phyloP scores from a whole-genome alignment of 2,888 invertebrate species.

The Caenorhabditis macrosperma region DNA sequence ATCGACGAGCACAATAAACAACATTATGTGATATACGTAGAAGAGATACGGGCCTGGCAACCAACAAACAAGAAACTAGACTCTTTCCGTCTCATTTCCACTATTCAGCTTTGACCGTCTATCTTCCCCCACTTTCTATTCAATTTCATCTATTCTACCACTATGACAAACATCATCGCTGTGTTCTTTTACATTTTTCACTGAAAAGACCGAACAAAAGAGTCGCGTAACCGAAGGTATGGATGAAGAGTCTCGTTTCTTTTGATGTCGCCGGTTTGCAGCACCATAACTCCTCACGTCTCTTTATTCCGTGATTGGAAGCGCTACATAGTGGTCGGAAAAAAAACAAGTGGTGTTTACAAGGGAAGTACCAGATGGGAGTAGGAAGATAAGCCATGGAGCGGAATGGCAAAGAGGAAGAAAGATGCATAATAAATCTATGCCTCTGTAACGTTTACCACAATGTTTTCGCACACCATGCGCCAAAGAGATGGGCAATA shows the following conservation, averaged over 20 bases:
- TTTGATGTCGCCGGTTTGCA: slow-evolving; percentile 6
- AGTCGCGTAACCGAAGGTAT: slow-evolving; percentile 3
- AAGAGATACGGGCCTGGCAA: not conserved
- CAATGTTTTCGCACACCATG: slow-evolving; percentile 19
- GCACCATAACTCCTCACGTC: not conserved
- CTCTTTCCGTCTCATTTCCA: not conserved
- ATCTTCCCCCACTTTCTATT: not conserved
- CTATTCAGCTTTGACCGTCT: not conserved
- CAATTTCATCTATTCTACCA: not conserved
- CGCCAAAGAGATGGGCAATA: not conserved
- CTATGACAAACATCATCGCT: not conserved
- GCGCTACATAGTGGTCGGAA: not conserved
- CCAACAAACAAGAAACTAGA: slow-evolving; percentile 7
- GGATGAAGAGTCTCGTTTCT: not conserved
- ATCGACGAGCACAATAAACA: not conserved
- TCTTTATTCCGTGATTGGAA: not conserved
- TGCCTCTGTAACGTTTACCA: slow-evolving; percentile 21
- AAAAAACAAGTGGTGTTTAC: slow-evolving; percentile 10
- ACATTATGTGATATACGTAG: not conserved
- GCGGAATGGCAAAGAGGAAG: not conserved
- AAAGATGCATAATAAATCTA: slow-evolving; percentile 33
- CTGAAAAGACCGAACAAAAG: slow-evolving; percentile 15
- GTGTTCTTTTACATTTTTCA: not conserved
- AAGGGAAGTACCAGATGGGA: not conserved
- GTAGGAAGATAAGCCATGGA: slow-evolving; percentile 3